Percentiles rank a stretch among this genome's conserved stretches.
phyloP scores from a whole-genome alignment of 2,888 invertebrate genomes.

The Octonoba sinensis region DNA sequence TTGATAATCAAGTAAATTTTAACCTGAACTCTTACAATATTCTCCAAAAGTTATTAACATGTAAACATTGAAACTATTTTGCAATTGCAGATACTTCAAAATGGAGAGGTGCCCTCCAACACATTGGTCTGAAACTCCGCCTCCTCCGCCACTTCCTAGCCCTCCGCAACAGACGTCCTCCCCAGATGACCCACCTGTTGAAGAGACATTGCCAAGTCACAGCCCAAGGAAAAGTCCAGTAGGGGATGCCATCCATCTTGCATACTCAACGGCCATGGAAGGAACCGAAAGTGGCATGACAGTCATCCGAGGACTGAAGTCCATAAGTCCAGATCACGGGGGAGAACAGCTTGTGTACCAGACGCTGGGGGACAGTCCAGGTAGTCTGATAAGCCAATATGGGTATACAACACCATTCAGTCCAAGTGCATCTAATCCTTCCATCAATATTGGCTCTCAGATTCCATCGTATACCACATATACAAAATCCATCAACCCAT shows the following conservation, averaged over 20 bases:
- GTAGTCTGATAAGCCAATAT: slow-evolving; percentile 26
- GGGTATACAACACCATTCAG: slow-evolving; percentile 16
- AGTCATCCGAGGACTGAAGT: slow-evolving; percentile 34
- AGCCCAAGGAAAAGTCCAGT: slow-evolving; percentile 2
- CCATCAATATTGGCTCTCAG: too few species aligned
- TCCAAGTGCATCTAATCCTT: too few species aligned
- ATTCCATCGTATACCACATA: too few species aligned
- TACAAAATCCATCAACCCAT: too few species aligned
- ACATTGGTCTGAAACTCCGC: slow-evolving; percentile 37
- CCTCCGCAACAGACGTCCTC: slow-evolving; percentile 25
- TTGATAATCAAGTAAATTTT: too few species aligned
- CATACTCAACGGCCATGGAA: slow-evolving; percentile 34
- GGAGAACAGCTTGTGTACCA: slow-evolving; percentile 39
- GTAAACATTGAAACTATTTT: too few species aligned
- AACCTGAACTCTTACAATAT: too few species aligned
- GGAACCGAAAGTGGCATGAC: slow-evolving; percentile 13
- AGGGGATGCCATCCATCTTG: slow-evolving; percentile 30
- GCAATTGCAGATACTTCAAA: too few species aligned
- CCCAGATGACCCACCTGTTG: background rate
- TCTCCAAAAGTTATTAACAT: too few species aligned
- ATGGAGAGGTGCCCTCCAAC: slow-evolving; percentile 30
- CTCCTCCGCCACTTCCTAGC: slow-evolving; percentile 24
- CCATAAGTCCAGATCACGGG: slow-evolving; percentile 25
- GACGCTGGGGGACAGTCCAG: slow-evolving; percentile 35
- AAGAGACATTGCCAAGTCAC: background rate